phyloP scores from a whole-genome alignment of 2,113 vertebrate species.

The Anarrhichthys ocellatus region DNA sequence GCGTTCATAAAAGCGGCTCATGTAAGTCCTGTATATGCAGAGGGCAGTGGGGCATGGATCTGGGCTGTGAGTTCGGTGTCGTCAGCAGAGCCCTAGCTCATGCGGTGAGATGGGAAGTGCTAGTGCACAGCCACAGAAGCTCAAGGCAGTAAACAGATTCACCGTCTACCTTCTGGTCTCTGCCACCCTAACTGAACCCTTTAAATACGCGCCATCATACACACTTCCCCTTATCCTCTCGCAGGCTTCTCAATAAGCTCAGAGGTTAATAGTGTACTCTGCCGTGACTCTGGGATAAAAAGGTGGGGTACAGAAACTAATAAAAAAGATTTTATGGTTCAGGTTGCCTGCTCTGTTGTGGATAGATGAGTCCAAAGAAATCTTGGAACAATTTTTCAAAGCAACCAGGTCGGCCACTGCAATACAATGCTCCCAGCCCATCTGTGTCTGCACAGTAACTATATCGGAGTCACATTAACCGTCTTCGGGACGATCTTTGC shows the following conservation, averaged over 20 bases:
- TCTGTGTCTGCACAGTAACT: constrained; percentile 36
- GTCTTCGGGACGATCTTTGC: background rate
- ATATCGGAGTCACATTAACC: constrained; percentile 23
- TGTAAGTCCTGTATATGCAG: constrained; percentile 40
- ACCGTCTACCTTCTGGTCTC: constrained; percentile 60
- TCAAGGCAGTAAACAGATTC: constrained; percentile 72
- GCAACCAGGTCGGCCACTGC: constrained; percentile 9
- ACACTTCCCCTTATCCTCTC: constrained; percentile 44
- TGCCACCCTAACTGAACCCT: constrained; percentile 57
- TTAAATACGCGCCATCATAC: constrained; percentile 58
- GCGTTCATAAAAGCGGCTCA: constrained; percentile 54
- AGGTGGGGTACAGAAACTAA: constrained; percentile 57
- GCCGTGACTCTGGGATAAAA: constrained; percentile 55
- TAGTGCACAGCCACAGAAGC: constrained; percentile 71
- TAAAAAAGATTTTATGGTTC: constrained; percentile 56
- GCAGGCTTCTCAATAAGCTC: constrained; percentile 55
- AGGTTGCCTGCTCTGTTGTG: constrained; percentile 44
- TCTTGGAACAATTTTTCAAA: constrained; percentile 54
- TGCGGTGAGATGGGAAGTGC: constrained; percentile 68
- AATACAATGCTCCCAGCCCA: constrained; percentile 20
- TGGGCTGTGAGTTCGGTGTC: constrained; percentile 54
- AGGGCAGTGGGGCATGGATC: constrained; percentile 56
- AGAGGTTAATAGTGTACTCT: constrained; percentile 57
- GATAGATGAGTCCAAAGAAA: constrained; percentile 51
- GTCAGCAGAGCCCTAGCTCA: constrained; percentile 66